Base-by-base conservation (phyloP, 2,888 invertebrate genomes). In the Eupeodes luniger region DNA sequence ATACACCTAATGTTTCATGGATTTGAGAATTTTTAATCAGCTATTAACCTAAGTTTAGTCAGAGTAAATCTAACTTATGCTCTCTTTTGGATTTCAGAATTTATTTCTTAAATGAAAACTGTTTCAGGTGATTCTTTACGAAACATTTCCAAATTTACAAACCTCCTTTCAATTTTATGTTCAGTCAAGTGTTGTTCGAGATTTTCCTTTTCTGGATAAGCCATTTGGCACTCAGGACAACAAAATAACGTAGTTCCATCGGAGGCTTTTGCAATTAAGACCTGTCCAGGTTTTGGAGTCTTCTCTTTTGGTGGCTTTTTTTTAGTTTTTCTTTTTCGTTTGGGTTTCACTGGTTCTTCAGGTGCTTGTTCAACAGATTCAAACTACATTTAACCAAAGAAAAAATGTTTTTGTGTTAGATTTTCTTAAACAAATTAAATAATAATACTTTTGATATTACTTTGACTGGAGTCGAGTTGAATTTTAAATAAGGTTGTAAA, bases 151-250 rank as follows among this genome's bases (percentile, higher is more conserved):
- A 19, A 84, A 40, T 67, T 83, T 59, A 72, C 72, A 19, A 72
- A 88, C 88, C 97, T 94, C 92, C 97, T 94, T 92, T 97, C 97
- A 85, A 97, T 96, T 94, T 97, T 97, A 92, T 97, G 97, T 44
- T 96, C 96, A 11, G 96, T 95, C 51, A 97, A 94, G 92, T 96
- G 96, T 92, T 96, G 95, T 91, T 97, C 97, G n/a, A 97, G 93
- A 90, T 96, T 95, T 89, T 96, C 96, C 92, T 97, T 97, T 91
- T 97, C 96, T 0, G 96, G 96, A 92, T 97, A 97, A 0, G 96
- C 96, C 96, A 96, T 96, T 92, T 96, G 95, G 92, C 97, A 97
- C 93, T 97, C 96, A 0, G 97, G 97, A 92, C 97, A 97, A 93
- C 97, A 97, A 94, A 95, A 97, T 34, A 97, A 93, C 0, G 96